phyloP scores from a whole-genome alignment of 2,888 invertebrate species.

The Brenthis daphne region DNA sequence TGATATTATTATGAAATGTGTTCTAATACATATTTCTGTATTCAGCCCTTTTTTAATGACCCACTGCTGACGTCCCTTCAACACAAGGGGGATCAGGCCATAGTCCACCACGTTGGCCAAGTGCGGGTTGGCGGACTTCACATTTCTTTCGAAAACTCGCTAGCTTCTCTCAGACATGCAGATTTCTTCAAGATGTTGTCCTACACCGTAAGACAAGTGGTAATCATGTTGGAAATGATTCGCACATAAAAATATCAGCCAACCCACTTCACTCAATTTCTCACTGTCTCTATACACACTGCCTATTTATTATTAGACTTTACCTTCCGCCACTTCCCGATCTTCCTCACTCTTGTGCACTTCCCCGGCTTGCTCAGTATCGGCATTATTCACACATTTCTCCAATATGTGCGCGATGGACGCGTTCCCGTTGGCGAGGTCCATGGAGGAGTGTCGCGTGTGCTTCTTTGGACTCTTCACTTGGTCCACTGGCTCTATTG shows the following conservation, averaged over 20 bases:
- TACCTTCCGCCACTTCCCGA: constrained; percentile 28
- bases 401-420: constrained; percentile 74
- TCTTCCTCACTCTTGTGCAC: constrained; percentile 44
- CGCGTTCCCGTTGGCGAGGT: constrained; percentile 66
- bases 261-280: background rate
- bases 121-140: too few relatives aligned
- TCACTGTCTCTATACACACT: background rate
- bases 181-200: too few relatives aligned
- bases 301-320: background rate
- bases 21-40: too few relatives aligned
- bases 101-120: too few relatives aligned
- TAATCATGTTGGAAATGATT: too few relatives aligned
- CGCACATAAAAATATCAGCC: background rate
- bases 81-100: too few relatives aligned
- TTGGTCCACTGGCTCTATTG: constrained; percentile 67
- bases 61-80: too few relatives aligned
- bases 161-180: too few relatives aligned
- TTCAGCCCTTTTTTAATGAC: too few relatives aligned
- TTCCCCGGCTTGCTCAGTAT: constrained; percentile 39
- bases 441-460: constrained; percentile 77
- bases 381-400: constrained; percentile 65
- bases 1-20: too few relatives aligned
- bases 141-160: too few relatives aligned
- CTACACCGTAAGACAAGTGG: too few relatives aligned
- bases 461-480: constrained; percentile 67